Conservation (phyloP, 2,113 vertebrate genomes). For the Otis tarda region DNA sequence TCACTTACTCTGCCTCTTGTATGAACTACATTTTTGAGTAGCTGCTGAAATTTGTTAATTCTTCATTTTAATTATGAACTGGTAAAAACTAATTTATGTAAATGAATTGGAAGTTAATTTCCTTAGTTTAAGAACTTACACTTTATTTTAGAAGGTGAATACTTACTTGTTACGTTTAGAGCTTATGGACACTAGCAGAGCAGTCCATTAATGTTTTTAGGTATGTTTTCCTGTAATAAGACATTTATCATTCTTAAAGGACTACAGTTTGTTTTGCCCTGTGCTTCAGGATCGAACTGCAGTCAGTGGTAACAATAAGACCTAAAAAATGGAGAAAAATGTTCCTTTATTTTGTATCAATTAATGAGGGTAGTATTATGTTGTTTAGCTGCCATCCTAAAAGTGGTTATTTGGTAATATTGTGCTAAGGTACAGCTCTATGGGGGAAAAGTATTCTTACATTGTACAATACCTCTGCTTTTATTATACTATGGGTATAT, state of each 20-base stretch:
- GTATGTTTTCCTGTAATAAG: background rate
- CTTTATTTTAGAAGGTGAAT: background rate
- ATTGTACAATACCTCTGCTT: background rate
- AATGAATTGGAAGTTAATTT: background rate
- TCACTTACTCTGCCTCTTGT: background rate
- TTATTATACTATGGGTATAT: background rate
- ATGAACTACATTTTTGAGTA: background rate
- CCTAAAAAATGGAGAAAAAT: background rate
- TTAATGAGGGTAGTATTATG: background rate
- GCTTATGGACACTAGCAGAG: background rate
- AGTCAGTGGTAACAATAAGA: background rate
- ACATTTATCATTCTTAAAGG: background rate
- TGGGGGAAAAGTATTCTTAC: slow-evolving; percentile 58
- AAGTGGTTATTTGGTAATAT: background rate
- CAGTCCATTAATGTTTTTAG: background rate
- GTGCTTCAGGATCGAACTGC: background rate
- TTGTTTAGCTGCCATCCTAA: background rate
- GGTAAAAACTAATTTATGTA: background rate
- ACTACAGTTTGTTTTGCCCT: background rate
- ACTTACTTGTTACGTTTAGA: background rate
- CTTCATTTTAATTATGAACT: background rate
- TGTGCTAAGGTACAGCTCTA: background rate
- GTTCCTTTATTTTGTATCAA: background rate
- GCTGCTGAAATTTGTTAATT: background rate
- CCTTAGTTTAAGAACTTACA: background rate